These are phyloP conservation scores for Ochlodes sylvanus DNA, from an alignment of 2,888 invertebrate species.

Conservation along the genomic window DNA sequence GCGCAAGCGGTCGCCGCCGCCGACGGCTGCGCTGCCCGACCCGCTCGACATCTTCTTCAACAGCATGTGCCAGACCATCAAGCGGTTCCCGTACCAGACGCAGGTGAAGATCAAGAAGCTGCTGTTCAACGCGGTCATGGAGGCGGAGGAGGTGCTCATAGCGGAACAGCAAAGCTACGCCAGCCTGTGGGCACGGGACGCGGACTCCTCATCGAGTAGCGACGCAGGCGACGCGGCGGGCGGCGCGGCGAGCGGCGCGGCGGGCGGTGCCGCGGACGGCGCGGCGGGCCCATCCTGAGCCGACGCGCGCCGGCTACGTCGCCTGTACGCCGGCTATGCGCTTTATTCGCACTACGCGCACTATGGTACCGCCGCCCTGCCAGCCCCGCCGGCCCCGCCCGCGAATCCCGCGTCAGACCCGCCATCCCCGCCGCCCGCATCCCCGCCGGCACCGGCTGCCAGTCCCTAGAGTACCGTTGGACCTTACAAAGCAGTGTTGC, in stretches of 20 bases:
- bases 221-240: conserved; percentile 51
- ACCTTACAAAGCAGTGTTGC: too few species aligned
- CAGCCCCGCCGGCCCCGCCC: conserved; percentile 41
- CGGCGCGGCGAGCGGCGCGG: conserved; percentile 44
- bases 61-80: conserved; percentile 79
- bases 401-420: too few species aligned
- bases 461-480: too few species aligned
- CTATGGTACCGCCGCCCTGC: conserved; percentile 43
- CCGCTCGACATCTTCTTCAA: conserved; percentile 78
- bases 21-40: conserved; percentile 48
- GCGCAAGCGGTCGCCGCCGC: conserved; percentile 43
- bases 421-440: neutral
- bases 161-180: conserved; percentile 77
- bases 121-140: conserved; percentile 71
- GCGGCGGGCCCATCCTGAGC: conserved; percentile 52
- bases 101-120: conserved; percentile 71
- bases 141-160: conserved; percentile 72
- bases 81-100: conserved; percentile 71
- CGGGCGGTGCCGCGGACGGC: conserved; percentile 56
- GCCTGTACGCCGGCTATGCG: conserved; percentile 43
- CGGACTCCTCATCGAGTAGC: conserved; percentile 60
- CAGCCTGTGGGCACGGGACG: conserved; percentile 67
- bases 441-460: too few species aligned
- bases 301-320: conserved; percentile 40
- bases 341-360: conserved; percentile 44